These are phyloP conservation scores for Nerophis lumbriciformis DNA, from an alignment of 2,113 vertebrate species.

Conservation along the genomic window DNA sequence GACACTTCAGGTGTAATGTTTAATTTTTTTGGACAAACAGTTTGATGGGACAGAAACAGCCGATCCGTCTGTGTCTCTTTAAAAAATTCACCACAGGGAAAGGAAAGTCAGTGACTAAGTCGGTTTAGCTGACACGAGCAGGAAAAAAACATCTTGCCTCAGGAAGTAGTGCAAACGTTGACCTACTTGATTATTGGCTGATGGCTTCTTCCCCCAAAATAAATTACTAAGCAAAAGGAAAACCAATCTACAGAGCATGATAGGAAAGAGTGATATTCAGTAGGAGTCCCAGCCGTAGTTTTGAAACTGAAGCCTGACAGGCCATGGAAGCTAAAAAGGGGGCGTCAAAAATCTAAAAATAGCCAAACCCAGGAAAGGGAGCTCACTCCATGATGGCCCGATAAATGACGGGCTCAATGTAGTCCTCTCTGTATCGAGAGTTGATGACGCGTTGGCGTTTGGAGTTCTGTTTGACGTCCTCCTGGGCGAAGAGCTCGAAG, in stretches of 20 bases:
- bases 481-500: conserved; percentile 90
- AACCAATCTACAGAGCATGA: conserved; percentile 6
- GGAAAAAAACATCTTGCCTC: not conserved
- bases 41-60: not conserved
- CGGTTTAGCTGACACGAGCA: not conserved
- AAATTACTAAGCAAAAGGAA: conserved; percentile 13
- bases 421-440: conserved; percentile 93
- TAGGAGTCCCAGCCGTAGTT: conserved; percentile 63
- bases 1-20: not conserved
- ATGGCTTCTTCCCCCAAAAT: conserved; percentile 46
- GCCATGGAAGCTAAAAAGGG: conserved; percentile 24
- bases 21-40: conserved; percentile 22
- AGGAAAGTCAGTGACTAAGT: not conserved
- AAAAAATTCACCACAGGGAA: conserved; percentile 6
- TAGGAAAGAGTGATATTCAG: conserved; percentile 19
- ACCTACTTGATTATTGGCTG: conserved; percentile 15
- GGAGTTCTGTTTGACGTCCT: conserved; percentile 86
- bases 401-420: conserved; percentile 91
- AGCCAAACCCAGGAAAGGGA: not conserved
- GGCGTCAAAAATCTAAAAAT: conserved; percentile 3
- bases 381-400: conserved; percentile 94
- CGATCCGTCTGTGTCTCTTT: not conserved
- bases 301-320: conserved; percentile 45
- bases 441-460: conserved; percentile 95
- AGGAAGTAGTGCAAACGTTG: conserved; percentile 9